Conservation (phyloP, 2,888 invertebrate genomes). For the Portevinia maculata region DNA sequence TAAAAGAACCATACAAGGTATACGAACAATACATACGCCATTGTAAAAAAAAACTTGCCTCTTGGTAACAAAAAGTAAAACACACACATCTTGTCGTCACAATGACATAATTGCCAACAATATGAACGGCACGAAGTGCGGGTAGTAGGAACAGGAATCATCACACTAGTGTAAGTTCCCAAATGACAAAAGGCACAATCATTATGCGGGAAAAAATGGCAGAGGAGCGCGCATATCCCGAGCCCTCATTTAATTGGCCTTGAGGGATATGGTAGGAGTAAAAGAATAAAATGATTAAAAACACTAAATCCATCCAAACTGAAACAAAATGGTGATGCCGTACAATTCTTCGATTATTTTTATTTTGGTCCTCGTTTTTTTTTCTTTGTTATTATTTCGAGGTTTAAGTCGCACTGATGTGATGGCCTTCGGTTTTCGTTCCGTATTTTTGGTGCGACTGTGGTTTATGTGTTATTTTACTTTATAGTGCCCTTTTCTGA, state of each 20-base stretch:
- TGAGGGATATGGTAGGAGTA: conserved; percentile 38
- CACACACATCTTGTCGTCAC: conserved; percentile 8
- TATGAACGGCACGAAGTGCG: not conserved
- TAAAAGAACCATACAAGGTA: no score
- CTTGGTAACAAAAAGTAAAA: not conserved
- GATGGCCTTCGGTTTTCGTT: conserved; percentile 23
- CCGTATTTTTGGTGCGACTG: conserved; percentile 34
- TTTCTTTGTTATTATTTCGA: conserved; percentile 7
- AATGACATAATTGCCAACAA: conserved; percentile 60
- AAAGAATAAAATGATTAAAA: conserved; percentile 40
- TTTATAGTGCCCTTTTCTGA: conserved; percentile 6
- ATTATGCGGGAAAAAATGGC: conserved; percentile 53
- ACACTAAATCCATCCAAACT: conserved; percentile 19
- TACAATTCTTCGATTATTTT: conserved; percentile 20
- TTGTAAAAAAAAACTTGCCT: no score
- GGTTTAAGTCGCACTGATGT: conserved; percentile 32
- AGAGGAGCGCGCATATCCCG: conserved; percentile 47
- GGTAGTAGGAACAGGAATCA: not conserved
- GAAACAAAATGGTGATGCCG: conserved; percentile 19
- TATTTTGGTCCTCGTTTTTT: not conserved
- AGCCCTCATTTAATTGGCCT: conserved; percentile 68
- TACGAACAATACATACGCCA: no score
- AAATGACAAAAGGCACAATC: conserved; percentile 48
- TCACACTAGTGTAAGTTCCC: conserved; percentile 8
- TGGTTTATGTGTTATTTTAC: conserved; percentile 16